Evolutionary conservation across 2,888 invertebrate species (phyloP).

Genomic region (Pollenia griseotomentosa): DNA sequence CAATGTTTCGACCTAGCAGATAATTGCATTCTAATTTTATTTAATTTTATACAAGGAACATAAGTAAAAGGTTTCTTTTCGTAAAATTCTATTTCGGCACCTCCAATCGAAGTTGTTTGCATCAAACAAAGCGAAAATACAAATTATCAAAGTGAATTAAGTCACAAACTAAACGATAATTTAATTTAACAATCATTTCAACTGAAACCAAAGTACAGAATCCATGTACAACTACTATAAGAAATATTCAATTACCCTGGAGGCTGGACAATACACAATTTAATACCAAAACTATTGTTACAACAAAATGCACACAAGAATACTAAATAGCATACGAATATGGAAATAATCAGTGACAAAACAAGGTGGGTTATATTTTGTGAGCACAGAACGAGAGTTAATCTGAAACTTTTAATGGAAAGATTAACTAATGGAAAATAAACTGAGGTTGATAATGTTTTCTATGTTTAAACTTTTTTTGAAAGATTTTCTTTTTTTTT

Average conservation of each 20-base stretch:
- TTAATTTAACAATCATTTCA: constrained; percentile 69
- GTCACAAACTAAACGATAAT: constrained; percentile 68
- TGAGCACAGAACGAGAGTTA: constrained; percentile 82
- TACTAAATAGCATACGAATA: constrained; percentile 62
- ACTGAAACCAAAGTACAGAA: constrained; percentile 75
- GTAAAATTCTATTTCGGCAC: constrained; percentile 20
- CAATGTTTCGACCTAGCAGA: too few relatives aligned
- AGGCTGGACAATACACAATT: constrained; percentile 84
- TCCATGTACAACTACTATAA: constrained; percentile 85
- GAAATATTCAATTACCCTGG: constrained; percentile 85
- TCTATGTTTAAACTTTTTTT: background rate
- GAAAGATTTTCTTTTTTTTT: too few relatives aligned
- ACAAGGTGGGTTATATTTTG: constrained; percentile 84
- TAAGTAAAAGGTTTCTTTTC: too few relatives aligned
- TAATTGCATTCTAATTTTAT: too few relatives aligned
- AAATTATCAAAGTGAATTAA: constrained; percentile 68
- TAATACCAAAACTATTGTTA: constrained; percentile 84
- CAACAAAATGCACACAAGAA: background rate
- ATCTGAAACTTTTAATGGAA: constrained; percentile 79
- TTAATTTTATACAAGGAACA: too few relatives aligned
- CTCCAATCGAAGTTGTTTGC: constrained; percentile 69
- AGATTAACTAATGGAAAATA: constrained; percentile 79
- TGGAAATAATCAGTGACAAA: constrained; percentile 74
- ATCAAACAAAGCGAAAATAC: constrained; percentile 72
- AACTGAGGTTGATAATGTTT: constrained; percentile 78